A percentile compares a stretch with the other conserved stretches of the same genome.
These are phyloP conservation scores for Myiagra hebetior DNA, from an alignment of 2,113 vertebrate species.

Conservation along the genomic window DNA sequence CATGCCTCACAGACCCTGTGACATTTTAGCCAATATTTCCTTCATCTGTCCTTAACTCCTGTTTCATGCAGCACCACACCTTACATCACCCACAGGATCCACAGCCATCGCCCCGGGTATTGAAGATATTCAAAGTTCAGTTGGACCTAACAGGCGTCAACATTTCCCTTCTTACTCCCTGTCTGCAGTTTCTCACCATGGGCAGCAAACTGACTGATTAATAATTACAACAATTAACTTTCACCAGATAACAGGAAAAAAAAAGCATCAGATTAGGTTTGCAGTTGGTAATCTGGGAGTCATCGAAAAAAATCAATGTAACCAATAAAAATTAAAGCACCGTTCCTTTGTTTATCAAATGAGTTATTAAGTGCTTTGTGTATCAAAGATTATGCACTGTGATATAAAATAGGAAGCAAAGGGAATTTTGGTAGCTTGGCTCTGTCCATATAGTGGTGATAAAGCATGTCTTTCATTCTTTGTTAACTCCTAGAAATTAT, in stretches of 20 bases:
- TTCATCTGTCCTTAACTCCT: background rate
- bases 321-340: background rate
- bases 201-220: background rate
- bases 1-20: background rate
- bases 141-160: background rate
- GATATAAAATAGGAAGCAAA: background rate
- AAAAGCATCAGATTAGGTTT: background rate
- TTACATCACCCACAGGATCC: background rate
- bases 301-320: background rate
- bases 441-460: background rate
- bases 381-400: background rate
- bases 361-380: background rate
- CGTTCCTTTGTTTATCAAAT: background rate
- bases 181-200: background rate
- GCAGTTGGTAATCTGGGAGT: background rate
- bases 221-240: background rate
- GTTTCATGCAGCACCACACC: background rate
- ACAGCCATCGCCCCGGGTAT: fast-evolving
- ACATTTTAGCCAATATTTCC: background rate
- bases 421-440: background rate
- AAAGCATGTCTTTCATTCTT: background rate
- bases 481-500: background rate
- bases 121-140: background rate
- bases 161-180: background rate
- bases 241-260: background rate